Evolutionary conservation across 2,797 vertebrate species (phyloP).

Genomic region (Sebastes vulpes): DNA sequence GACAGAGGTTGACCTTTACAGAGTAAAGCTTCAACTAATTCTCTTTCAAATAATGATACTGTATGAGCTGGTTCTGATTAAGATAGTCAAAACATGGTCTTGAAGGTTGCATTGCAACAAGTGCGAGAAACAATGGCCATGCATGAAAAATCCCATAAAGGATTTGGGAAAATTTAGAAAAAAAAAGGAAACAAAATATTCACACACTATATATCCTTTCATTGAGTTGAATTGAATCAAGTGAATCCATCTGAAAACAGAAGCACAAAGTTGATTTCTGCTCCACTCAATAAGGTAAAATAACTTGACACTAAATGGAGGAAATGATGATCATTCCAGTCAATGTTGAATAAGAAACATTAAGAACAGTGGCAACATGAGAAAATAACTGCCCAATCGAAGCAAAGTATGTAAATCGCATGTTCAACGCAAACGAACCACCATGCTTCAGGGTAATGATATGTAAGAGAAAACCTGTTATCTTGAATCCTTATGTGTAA

Average conservation of each 20-base stretch:
- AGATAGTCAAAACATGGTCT: background rate
- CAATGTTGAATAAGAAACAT: too few species aligned
- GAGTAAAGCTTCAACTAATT: constrained; percentile 6
- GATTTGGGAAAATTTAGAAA: background rate
- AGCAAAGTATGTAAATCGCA: too few species aligned
- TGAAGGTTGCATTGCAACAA: background rate
- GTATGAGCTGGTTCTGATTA: background rate
- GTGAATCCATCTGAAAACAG: too few species aligned
- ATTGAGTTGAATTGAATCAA: too few species aligned
- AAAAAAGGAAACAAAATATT: background rate
- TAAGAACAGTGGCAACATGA: background rate
- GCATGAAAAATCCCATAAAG: background rate
- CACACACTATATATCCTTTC: background rate
- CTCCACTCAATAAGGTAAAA: too few species aligned
- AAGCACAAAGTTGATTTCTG: too few species aligned
- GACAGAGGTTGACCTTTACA: constrained; percentile 36
- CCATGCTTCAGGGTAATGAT: too few species aligned
- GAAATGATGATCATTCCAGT: too few species aligned
- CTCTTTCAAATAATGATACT: constrained; percentile 5
- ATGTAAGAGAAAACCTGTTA: too few species aligned
- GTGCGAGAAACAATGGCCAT: background rate
- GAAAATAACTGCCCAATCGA: background rate
- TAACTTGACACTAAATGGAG: too few species aligned
- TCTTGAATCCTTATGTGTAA: too few species aligned
- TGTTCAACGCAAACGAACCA: too few species aligned